Conservation (phyloP, 1,140 invertebrate species). For the Polypedilum vanderplanki region DNA sequence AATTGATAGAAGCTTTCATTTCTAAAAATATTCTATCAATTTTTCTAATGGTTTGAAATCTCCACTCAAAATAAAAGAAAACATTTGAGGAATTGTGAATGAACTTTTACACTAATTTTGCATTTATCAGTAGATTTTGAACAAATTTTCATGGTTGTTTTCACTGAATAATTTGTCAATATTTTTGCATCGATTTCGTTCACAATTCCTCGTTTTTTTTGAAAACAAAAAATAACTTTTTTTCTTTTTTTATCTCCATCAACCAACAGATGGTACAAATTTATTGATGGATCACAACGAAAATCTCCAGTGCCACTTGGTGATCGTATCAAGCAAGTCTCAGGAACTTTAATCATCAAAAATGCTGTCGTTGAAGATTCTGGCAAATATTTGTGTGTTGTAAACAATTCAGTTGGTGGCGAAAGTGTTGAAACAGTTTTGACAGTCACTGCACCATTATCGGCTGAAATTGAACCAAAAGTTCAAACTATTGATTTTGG, state of each 20-base stretch:
- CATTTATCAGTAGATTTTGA: too few relatives aligned
- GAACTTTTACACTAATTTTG: too few relatives aligned
- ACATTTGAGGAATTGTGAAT: too few relatives aligned
- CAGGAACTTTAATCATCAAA: conserved; percentile 85
- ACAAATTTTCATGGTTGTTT: neutral
- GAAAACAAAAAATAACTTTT: conserved; percentile 5
- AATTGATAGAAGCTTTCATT: too few relatives aligned
- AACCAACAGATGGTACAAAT: conserved; percentile 84
- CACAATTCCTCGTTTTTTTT: conserved; percentile 30
- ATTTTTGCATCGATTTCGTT: neutral
- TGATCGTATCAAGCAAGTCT: conserved; percentile 86
- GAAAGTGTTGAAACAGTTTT: conserved; percentile 88
- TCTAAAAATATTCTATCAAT: too few relatives aligned
- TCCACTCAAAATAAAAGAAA: too few relatives aligned
- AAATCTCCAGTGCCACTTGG: conserved; percentile 77
- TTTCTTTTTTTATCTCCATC: conserved; percentile 23
- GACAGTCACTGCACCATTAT: conserved; percentile 83
- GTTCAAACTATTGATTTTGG: conserved; percentile 90
- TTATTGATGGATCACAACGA: conserved; percentile 73
- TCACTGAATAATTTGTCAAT: neutral
- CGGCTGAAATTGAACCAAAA: conserved; percentile 78
- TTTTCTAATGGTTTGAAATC: too few relatives aligned
- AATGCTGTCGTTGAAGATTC: conserved; percentile 86
- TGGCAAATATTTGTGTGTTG: conserved; percentile 89
- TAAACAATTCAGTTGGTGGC: conserved; percentile 88